Conservation (phyloP, 2,113 vertebrate species). For the Pelusios castaneus region DNA sequence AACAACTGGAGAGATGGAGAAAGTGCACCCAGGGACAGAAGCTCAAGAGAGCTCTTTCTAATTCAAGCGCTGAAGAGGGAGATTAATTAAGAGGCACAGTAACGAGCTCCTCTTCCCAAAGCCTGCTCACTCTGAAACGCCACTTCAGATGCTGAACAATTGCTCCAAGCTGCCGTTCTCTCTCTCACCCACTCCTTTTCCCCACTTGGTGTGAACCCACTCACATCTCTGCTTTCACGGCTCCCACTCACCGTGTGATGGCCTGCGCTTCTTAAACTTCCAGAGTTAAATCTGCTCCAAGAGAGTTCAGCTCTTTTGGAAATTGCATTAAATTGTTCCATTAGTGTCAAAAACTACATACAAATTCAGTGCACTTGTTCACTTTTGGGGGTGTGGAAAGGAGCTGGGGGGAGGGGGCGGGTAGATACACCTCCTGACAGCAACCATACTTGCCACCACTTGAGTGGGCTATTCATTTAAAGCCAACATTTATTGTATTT, state of each 20-base stretch:
- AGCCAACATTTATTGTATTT: slow-evolving; percentile 44
- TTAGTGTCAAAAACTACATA: slow-evolving; percentile 42
- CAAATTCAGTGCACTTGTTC: not conserved
- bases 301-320: not conserved
- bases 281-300: not conserved
- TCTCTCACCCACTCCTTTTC: not conserved
- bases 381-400: not conserved
- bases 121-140: slow-evolving; percentile 20
- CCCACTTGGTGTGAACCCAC: not conserved
- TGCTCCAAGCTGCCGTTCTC: not conserved
- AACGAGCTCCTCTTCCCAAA: slow-evolving; percentile 1
- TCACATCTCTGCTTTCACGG: not conserved
- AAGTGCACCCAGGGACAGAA: slow-evolving; percentile 8
- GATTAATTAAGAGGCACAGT: slow-evolving; percentile 57
- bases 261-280: not conserved
- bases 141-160: not conserved
- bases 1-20: slow-evolving; percentile 21
- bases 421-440: slow-evolving; percentile 38
- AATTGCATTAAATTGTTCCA: slow-evolving; percentile 66
- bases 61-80: slow-evolving; percentile 48
- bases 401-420: not conserved
- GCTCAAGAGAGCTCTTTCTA: slow-evolving; percentile 30
- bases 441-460: not conserved
- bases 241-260: not conserved
- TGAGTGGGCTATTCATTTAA: slow-evolving; percentile 32